Evolutionary conservation across 2,113 vertebrate species (phyloP).

Genomic region (Vulpes ferrilata): DNA sequence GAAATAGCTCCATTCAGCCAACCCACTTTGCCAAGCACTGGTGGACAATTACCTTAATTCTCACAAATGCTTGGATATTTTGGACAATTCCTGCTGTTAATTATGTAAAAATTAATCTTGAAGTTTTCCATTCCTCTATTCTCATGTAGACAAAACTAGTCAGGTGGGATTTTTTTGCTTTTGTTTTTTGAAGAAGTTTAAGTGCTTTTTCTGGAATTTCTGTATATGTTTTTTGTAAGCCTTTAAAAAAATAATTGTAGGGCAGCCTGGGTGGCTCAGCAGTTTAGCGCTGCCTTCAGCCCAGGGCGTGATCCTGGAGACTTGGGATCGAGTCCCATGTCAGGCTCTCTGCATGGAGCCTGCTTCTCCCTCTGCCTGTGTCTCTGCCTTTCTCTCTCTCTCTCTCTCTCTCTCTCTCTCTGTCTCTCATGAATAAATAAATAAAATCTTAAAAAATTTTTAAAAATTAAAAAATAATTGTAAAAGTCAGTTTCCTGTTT

Average conservation of each 20-base stretch:
- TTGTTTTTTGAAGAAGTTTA: not conserved
- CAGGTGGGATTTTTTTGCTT: not conserved
- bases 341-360: too few relatives aligned
- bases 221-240: not conserved
- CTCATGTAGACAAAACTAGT: not conserved
- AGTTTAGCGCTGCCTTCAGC: too few relatives aligned
- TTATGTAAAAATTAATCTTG: not conserved
- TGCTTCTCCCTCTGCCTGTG: too few relatives aligned
- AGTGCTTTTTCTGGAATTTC: slow-evolving; percentile 29
- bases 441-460: not conserved
- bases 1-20: rapidly evolving
- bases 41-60: not conserved
- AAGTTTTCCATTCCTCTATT: slow-evolving; percentile 13
- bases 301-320: too few relatives aligned
- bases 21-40: not conserved
- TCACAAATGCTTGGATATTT: not conserved
- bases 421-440: too few relatives aligned
- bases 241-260: not conserved
- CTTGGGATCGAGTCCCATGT: too few relatives aligned
- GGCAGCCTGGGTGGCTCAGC: too few relatives aligned
- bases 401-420: too few relatives aligned
- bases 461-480: not conserved
- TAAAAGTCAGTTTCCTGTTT: not conserved
- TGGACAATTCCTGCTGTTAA: not conserved
- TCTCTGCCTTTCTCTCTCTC: too few relatives aligned